phyloP scores from a whole-genome alignment of 2,113 vertebrate species.

The Axis porcinus region DNA sequence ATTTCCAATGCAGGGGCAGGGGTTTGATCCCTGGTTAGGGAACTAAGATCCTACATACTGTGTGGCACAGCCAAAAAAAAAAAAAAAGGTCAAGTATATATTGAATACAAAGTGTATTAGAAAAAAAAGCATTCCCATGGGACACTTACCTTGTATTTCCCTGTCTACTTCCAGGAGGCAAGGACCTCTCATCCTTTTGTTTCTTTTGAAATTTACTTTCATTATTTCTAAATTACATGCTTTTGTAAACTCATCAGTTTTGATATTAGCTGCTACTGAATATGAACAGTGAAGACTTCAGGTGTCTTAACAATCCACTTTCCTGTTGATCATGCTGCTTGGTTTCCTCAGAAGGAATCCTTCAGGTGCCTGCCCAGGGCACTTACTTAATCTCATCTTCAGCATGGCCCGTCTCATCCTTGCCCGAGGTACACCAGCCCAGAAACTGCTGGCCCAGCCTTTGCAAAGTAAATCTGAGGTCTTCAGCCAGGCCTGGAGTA shows the following conservation, averaged over 20 bases:
- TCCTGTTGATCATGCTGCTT: not conserved
- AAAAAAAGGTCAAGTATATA: not conserved
- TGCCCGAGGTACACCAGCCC: not conserved
- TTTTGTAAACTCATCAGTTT: not conserved
- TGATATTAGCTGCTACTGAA: not conserved
- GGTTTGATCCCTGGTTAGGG: not conserved
- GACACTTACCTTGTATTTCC: not conserved
- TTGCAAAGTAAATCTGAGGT: not conserved
- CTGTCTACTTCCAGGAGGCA: not conserved
- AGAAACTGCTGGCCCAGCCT: not conserved
- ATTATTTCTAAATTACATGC: not conserved
- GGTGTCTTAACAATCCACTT: not conserved
- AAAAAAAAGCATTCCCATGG: not conserved
- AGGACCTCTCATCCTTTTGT: not conserved
- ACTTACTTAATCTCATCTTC: not conserved
- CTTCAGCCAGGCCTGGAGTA: not conserved
- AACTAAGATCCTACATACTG: not conserved
- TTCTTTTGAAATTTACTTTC: not conserved
- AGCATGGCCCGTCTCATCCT: too few relatives aligned
- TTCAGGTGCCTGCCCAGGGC: not conserved
- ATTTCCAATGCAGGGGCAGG: not conserved
- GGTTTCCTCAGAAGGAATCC: not conserved
- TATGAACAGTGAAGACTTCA: not conserved
- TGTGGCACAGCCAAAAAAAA: not conserved
- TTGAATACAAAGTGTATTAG: not conserved